These are phyloP conservation scores for Sphenopsis melanotis DNA, from an alignment of 2,797 vertebrate genomes.

Conservation along the genomic window DNA sequence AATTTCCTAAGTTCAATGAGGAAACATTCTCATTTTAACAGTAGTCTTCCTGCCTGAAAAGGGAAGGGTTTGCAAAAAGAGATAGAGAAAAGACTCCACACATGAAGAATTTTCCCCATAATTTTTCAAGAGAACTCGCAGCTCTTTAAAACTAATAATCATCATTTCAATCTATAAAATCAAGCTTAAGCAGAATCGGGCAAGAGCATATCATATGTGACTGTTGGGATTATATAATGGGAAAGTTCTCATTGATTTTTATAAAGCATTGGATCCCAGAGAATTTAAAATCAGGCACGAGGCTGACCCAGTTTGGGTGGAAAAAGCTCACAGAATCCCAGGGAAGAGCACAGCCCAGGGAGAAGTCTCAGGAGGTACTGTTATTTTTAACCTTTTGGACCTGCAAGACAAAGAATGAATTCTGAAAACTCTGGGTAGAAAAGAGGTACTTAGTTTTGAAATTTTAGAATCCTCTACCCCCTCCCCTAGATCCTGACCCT, in stretches of 20 bases:
- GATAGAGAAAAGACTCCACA: background rate
- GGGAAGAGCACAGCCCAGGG: slow-evolving; percentile 53
- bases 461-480: background rate
- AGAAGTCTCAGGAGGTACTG: slow-evolving; percentile 54
- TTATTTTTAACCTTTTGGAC: slow-evolving; percentile 73
- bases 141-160: slow-evolving; percentile 69
- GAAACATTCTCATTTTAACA: background rate
- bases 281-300: slow-evolving; percentile 67
- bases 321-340: slow-evolving; percentile 58
- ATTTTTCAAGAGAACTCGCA: slow-evolving; percentile 34
- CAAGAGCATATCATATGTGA: slow-evolving; percentile 1
- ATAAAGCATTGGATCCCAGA: slow-evolving; percentile 47
- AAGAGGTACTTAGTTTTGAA: slow-evolving; percentile 26
- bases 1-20: background rate
- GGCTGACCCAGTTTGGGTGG: slow-evolving; percentile 65
- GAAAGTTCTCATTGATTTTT: slow-evolving; percentile 62
- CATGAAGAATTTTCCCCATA: slow-evolving; percentile 12
- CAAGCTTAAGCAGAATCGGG: slow-evolving; percentile 46
- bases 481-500: background rate
- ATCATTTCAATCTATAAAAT: slow-evolving; percentile 66
- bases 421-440: slow-evolving; percentile 50
- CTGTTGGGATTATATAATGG: slow-evolving; percentile 63
- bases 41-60: slow-evolving; percentile 4
- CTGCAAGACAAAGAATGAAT: slow-evolving; percentile 52
- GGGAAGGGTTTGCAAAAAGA: slow-evolving; percentile 29